A percentile compares a stretch with the other conserved stretches of the same genome.
phyloP scores from a whole-genome alignment of 2,797 vertebrate species.

The Manis javanica region DNA sequence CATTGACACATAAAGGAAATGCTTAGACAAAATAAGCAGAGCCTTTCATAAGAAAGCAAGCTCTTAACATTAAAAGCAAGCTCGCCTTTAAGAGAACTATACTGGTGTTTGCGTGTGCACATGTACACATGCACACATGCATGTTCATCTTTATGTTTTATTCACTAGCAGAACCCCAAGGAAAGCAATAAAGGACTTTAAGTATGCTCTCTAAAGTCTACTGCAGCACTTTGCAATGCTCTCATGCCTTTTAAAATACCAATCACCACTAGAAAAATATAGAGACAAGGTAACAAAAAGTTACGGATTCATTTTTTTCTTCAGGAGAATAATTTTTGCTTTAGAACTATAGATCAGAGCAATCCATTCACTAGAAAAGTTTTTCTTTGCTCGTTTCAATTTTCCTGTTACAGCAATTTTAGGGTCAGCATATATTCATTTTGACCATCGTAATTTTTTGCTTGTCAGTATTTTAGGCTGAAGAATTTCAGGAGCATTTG shows the following conservation, averaged over 20 bases:
- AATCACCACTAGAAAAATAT: constrained; percentile 41
- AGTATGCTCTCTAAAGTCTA: constrained; percentile 17
- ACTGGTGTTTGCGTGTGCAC: background rate
- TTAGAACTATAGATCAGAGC: constrained; percentile 51
- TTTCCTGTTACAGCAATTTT: background rate
- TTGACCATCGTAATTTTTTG: background rate
- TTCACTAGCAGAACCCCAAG: background rate
- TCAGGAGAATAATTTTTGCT: constrained; percentile 25
- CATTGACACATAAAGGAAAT: constrained; percentile 29
- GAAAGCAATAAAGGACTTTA: constrained; percentile 10
- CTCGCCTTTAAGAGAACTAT: background rate
- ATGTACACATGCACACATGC: too few species aligned
- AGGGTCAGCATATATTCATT: constrained; percentile 30
- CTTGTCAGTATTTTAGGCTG: background rate
- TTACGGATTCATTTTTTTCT: background rate
- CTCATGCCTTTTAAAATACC: constrained; percentile 57
- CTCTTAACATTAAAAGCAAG: background rate
- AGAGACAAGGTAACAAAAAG: background rate
- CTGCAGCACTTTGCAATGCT: background rate
- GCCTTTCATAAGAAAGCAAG: constrained; percentile 1
- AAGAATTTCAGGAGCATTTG: background rate
- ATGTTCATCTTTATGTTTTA: background rate
- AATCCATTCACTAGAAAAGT: background rate
- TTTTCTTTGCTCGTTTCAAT: constrained; percentile 13
- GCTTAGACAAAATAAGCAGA: background rate